Percentiles rank a stretch among this genome's conserved stretches.
Evolutionary conservation across 2,888 invertebrate species (phyloP).

Genomic region (Villa cingulata): DNA sequence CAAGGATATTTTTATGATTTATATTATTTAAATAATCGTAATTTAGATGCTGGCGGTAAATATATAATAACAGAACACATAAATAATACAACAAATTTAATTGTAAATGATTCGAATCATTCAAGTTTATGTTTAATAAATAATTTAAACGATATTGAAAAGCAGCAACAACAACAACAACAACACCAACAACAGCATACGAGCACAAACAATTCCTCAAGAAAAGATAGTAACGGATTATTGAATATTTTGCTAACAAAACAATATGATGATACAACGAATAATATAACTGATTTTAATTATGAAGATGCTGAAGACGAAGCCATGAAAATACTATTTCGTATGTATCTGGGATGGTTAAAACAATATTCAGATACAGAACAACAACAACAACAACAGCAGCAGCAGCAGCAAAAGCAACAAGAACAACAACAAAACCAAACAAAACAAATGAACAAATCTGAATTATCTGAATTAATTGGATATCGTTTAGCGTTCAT

Average conservation of each 20-base stretch:
- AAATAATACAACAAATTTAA: neutral
- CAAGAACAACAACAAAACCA: too few relatives aligned
- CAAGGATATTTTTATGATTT: constrained; percentile 39
- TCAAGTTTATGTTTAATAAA: neutral
- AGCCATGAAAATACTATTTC: constrained; percentile 46
- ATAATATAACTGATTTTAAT: constrained; percentile 8
- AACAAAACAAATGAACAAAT: too few relatives aligned
- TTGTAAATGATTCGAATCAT: neutral
- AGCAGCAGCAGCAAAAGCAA: too few relatives aligned
- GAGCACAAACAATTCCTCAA: too few relatives aligned
- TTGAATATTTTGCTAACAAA: neutral
- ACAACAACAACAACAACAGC: neutral
- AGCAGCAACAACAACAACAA: neutral
- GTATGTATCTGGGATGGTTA: constrained; percentile 45
- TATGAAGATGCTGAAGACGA: constrained; percentile 25
- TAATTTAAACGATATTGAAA: constrained; percentile 2
- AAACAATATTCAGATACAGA: constrained; percentile 16
- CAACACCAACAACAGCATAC: neutral
- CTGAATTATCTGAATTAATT: constrained; percentile 3
- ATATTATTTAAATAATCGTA: constrained; percentile 24
- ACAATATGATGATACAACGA: constrained; percentile 1
- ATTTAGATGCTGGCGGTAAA: neutral
- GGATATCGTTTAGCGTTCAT: constrained; percentile 10
- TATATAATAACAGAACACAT: neutral
- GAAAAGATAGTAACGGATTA: neutral